Evolutionary conservation across 2,888 invertebrate species (phyloP).

Genomic region (Perithous albicinctus): DNA sequence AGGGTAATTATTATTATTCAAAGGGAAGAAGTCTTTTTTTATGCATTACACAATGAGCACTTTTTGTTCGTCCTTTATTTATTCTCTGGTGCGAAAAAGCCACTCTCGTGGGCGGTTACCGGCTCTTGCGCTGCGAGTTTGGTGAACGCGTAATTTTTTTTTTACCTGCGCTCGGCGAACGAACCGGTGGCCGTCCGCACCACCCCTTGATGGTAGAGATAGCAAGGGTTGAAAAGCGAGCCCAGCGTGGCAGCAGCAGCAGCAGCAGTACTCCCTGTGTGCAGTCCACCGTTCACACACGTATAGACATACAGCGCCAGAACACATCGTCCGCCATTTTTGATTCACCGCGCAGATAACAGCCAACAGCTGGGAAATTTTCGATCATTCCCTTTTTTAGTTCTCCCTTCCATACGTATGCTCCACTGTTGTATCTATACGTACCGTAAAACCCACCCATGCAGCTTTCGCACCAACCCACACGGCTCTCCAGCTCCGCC

Average conservation of each 20-base stretch:
- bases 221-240: constrained; percentile 83
- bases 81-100: constrained; percentile 31
- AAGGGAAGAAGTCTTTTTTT: neutral
- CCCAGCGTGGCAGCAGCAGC: constrained; percentile 59
- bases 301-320: constrained; percentile 42
- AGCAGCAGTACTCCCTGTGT: constrained; percentile 56
- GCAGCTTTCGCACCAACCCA: constrained; percentile 28
- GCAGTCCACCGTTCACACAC: constrained; percentile 36
- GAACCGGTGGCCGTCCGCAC: constrained; percentile 65
- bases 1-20: neutral
- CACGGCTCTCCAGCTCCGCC: constrained; percentile 17
- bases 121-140: constrained; percentile 32
- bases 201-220: constrained; percentile 78
- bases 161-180: constrained; percentile 66
- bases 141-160: constrained; percentile 59
- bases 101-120: constrained; percentile 60
- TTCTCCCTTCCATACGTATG: constrained; percentile 52
- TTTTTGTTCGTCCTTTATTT: neutral
- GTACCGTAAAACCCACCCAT: constrained; percentile 25
- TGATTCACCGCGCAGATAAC: constrained; percentile 80
- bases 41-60: neutral
- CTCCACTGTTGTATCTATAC: constrained; percentile 8
- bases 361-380: constrained; percentile 83
- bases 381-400: constrained; percentile 68
- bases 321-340: constrained; percentile 78